These are phyloP conservation scores for Volucella zonaria DNA, from an alignment of 2,888 invertebrate species.

Conservation along the genomic window DNA sequence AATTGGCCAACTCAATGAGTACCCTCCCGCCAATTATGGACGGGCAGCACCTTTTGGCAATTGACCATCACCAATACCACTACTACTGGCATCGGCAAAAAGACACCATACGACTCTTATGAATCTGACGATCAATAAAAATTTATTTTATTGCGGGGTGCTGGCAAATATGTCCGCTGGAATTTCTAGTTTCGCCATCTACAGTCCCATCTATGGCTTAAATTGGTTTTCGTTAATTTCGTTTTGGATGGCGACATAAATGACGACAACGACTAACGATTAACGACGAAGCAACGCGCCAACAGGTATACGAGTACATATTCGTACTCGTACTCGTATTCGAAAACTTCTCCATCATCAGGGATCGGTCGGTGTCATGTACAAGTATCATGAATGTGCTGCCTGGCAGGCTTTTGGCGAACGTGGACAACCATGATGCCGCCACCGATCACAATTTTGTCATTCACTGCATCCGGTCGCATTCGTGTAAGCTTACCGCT, in stretches of 20 bases:
- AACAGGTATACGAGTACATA: constrained; percentile 40
- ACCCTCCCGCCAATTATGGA: constrained; percentile 65
- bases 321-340: too few species aligned
- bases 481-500: constrained; percentile 64
- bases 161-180: constrained; percentile 67
- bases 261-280: constrained; percentile 13
- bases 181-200: constrained; percentile 70
- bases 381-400: not conserved
- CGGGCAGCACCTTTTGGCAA: constrained; percentile 56
- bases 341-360: constrained; percentile 17
- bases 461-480: constrained; percentile 70
- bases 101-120: not conserved
- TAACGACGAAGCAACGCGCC: constrained; percentile 35
- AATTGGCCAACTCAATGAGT: constrained; percentile 52
- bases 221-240: constrained; percentile 71
- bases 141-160: constrained; percentile 61
- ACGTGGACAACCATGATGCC: constrained; percentile 29
- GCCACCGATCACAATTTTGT: constrained; percentile 61
- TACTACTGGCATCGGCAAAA: not conserved
- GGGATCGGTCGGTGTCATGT: constrained; percentile 51
- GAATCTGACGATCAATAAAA: constrained; percentile 56
- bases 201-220: constrained; percentile 58
- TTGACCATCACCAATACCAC: constrained; percentile 25
- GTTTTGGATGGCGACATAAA: constrained; percentile 50
- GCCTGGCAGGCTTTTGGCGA: constrained; percentile 42